Conservation (phyloP, 2,888 invertebrate genomes). For the Mimachlamys varia region DNA sequence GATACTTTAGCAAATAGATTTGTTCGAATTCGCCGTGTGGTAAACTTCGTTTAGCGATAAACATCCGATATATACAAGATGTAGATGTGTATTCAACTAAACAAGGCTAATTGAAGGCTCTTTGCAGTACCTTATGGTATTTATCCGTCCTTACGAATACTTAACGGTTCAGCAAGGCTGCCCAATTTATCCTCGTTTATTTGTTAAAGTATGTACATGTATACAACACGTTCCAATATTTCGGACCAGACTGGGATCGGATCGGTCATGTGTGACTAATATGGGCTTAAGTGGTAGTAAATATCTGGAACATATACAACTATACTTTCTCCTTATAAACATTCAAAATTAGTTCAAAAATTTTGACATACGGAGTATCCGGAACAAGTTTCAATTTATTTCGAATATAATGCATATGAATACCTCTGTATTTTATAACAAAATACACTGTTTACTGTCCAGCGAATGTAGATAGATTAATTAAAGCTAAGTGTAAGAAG, state of each 20-base stretch:
- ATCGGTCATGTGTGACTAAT: neutral
- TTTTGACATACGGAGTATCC: no score
- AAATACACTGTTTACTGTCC: no score
- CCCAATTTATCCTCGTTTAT: neutral
- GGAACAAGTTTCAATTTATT: no score
- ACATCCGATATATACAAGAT: neutral
- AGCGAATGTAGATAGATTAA: no score
- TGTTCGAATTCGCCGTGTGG: neutral
- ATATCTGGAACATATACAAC: neutral
- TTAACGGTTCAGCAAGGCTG: neutral
- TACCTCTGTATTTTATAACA: no score
- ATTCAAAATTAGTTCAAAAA: neutral
- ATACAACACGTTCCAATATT: neutral
- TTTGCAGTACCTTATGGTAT: neutral
- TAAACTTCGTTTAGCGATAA: conserved; percentile 2
- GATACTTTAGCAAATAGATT: conserved; percentile 1
- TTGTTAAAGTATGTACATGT: neutral
- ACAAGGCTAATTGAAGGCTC: neutral
- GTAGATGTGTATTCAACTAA: no score
- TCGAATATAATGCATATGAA: no score
- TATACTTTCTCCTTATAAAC: neutral
- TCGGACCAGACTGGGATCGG: neutral
- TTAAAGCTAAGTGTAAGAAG: no score
- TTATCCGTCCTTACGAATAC: neutral
- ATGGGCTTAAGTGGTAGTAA: neutral